These are phyloP conservation scores for Drosophila borealis DNA, from an alignment of 2,888 invertebrate species.

Conservation along the genomic window DNA sequence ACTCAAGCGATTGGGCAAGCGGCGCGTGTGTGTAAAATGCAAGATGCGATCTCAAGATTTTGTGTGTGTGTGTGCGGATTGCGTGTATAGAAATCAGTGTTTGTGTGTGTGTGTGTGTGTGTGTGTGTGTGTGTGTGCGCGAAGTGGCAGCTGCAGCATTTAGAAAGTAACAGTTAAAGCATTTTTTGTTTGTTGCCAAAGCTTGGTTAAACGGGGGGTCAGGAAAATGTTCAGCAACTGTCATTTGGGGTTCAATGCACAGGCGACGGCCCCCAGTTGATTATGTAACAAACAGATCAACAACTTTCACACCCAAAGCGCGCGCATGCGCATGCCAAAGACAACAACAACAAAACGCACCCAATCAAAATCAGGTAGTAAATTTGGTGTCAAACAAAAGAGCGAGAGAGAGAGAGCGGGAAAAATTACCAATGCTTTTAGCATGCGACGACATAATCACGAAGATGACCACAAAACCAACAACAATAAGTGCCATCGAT, in stretches of 20 bases:
- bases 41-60: constrained; percentile 63
- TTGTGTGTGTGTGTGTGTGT: constrained; percentile 15
- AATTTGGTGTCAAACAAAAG: constrained; percentile 50
- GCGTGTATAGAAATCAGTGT: constrained; percentile 1
- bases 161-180: constrained; percentile 71
- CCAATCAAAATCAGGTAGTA: constrained; percentile 47
- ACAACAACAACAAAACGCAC: constrained; percentile 51
- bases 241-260: constrained; percentile 79
- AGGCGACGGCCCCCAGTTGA: constrained; percentile 32
- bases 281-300: constrained; percentile 77
- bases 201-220: constrained; percentile 53
- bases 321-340: constrained; percentile 38
- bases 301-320: constrained; percentile 79
- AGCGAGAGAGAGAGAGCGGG: constrained; percentile 21
- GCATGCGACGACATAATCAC: constrained; percentile 72
- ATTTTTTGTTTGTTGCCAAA: constrained; percentile 6
- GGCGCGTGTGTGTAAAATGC: constrained; percentile 59
- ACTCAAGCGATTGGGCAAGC: constrained; percentile 67
- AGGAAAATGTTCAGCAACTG: constrained; percentile 74
- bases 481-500: constrained; percentile 32
- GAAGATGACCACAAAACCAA: constrained; percentile 43
- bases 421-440: constrained; percentile 76
- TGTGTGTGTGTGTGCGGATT: constrained; percentile 15
- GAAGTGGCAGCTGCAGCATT: constrained; percentile 54
- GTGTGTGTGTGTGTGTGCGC: constrained; percentile 32